These are phyloP conservation scores for Sparus aurata DNA, from an alignment of 2,797 vertebrate species.

Conservation along the genomic window DNA sequence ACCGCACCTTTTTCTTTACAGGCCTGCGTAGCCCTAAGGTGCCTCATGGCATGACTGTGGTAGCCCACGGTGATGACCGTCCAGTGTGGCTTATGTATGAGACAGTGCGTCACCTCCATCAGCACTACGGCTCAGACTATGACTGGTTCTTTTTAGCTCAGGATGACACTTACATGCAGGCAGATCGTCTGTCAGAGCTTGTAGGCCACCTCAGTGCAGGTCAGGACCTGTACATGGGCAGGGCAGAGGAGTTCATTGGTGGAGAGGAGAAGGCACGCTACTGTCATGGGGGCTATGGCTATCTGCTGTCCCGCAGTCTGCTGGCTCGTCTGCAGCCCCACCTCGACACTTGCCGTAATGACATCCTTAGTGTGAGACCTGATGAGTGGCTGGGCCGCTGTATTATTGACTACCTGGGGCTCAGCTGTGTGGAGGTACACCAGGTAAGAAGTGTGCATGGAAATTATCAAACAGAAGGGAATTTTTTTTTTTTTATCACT, in stretches of 20 bases:
- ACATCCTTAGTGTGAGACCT: slow-evolving; percentile 95
- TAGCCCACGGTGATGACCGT: slow-evolving; percentile 94
- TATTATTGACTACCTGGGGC: slow-evolving; percentile 95
- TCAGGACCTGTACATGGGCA: slow-evolving; percentile 94
- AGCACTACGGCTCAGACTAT: slow-evolving; percentile 92
- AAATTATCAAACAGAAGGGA: not conserved
- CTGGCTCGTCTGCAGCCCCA: slow-evolving; percentile 91
- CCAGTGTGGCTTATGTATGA: slow-evolving; percentile 99
- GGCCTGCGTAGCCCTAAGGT: slow-evolving; percentile 92
- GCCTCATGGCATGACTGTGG: slow-evolving; percentile 93
- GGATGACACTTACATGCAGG: slow-evolving; percentile 95
- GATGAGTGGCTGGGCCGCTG: slow-evolving; percentile 99
- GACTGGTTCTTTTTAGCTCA: slow-evolving; percentile 98
- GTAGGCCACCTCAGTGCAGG: slow-evolving; percentile 93
- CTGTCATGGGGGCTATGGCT: slow-evolving; percentile 96
- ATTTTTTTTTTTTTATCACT: not conserved
- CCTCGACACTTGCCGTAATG: slow-evolving; percentile 94
- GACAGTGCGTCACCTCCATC: slow-evolving; percentile 93
- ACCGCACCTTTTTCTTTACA: slow-evolving; percentile 93
- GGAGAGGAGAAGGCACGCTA: slow-evolving; percentile 94
- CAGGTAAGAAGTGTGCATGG: slow-evolving; percentile 84
- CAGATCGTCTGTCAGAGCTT: slow-evolving; percentile 91
- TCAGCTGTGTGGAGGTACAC: slow-evolving; percentile 92
- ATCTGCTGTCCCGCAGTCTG: slow-evolving; percentile 94
- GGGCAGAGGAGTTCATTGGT: slow-evolving; percentile 96